phyloP scores from a whole-genome alignment of 2,888 invertebrate species.

The Coelinius sp. region DNA sequence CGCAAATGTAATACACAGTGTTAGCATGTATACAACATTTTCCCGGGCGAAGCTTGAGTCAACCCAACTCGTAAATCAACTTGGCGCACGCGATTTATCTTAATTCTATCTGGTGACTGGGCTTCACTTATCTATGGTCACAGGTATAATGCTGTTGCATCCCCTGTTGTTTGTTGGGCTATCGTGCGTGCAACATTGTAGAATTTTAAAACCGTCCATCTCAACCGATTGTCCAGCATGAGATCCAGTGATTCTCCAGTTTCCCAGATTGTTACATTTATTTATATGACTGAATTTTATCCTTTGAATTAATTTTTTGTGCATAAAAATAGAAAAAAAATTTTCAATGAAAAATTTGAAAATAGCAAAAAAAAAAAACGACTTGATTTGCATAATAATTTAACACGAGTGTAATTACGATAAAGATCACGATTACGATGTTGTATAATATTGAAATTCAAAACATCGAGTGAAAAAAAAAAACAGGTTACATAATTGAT shows the following conservation, averaged over 20 bases:
- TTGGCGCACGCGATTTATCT: slow-evolving; percentile 56
- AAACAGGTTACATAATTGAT: slow-evolving; percentile 12
- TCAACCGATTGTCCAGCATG: slow-evolving; percentile 13
- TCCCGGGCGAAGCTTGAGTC: slow-evolving; percentile 17
- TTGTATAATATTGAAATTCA: slow-evolving; percentile 11
- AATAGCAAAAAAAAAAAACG: not conserved
- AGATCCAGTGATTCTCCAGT: not conserved
- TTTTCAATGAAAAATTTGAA: not conserved
- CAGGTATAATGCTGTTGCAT: slow-evolving; percentile 1
- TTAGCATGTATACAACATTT: slow-evolving; percentile 21
- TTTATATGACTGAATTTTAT: not conserved
- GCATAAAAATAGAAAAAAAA: no score
- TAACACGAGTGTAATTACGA: not conserved
- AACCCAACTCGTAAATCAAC: slow-evolving; percentile 54
- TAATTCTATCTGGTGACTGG: slow-evolving; percentile 54
- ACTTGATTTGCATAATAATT: not conserved
- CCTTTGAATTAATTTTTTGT: no score
- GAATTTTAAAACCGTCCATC: slow-evolving; percentile 20
- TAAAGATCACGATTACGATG: not conserved
- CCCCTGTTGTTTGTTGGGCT: not conserved
- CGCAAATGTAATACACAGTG: slow-evolving; percentile 9
- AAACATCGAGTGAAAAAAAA: not conserved
- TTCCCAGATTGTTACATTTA: slow-evolving; percentile 31
- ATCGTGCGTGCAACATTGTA: slow-evolving; percentile 25
- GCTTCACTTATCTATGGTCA: slow-evolving; percentile 23